Base-by-base conservation (phyloP, 1,140 invertebrate species). In the Antheraea pernyi region DNA sequence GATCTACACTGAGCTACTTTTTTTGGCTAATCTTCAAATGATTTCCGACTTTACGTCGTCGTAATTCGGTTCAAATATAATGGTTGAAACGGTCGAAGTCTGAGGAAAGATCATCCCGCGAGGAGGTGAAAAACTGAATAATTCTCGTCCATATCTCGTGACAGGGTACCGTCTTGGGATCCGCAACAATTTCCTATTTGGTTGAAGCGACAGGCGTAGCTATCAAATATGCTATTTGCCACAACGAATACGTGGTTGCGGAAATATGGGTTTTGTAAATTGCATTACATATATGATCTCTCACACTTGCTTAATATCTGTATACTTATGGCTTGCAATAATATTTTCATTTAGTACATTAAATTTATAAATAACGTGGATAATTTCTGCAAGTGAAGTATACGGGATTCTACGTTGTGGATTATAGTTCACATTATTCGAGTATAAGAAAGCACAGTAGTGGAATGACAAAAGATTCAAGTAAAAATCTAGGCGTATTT, bases 51-150 rank as follows among this genome's bases (percentile, higher is more conserved):
- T 10, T 65, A 19, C 7, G 8, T n/a, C 39, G 7, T 19, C 18
- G 37, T 46, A 0, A 65, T 46, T 53, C 19, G 3, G 64, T 69
- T 77, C 63, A 53, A 69, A 72, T 76, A 37, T 65, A 65, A 66
- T 60, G 39, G 76, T 80, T 85, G 71, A 67, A 76, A 71, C 74
- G 67, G 71, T 77, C 76, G 60, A 73, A 39, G 68, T 65, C 53
- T 67, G 48, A 69, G 67, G 67, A 73, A 59, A 67, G 72, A 82
- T 84, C 71, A 82, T 85, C 78, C 75, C 63, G 67, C 73, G 77
- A 75, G 79, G 78, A 79, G 80, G 78, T 85, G 82, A 85, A 86
- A 88, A 86, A 87, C 80, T 84, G 83, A 85, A 86, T 88, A 85
- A 89, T 88, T 84, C 81, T 77, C 79, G 76, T 84, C 84, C 82